phyloP scores from a whole-genome alignment of 2,888 invertebrate genomes.

The Coleophora deauratella region DNA sequence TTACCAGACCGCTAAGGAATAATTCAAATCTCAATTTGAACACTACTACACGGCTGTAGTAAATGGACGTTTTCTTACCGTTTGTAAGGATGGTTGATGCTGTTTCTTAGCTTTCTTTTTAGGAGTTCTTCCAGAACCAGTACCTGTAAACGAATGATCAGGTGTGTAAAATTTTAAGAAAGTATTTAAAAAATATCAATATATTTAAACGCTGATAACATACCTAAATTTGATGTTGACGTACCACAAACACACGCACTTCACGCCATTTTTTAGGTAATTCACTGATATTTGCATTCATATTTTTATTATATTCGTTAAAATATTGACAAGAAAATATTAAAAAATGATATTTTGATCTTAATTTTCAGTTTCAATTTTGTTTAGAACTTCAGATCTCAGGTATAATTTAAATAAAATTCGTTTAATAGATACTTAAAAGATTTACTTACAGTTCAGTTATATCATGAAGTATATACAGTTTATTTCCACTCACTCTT shows the following conservation, averaged over 20 bases:
- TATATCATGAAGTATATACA: conserved; percentile 70
- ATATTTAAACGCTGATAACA: no score
- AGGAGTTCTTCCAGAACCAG: conserved; percentile 49
- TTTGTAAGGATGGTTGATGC: conserved; percentile 50
- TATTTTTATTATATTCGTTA: no score
- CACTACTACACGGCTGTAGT: no score
- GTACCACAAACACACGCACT: conserved; percentile 1
- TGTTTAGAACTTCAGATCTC: conserved; percentile 58
- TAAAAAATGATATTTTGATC: no score
- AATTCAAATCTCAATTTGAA: no score
- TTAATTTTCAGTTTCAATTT: no score
- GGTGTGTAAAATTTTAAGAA: no score
- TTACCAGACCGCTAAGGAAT: no score
- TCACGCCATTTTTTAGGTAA: neutral
- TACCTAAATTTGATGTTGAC: neutral
- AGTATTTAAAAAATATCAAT: no score
- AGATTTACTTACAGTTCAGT: conserved; percentile 67
- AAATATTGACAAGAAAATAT: no score
- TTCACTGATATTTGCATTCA: conserved; percentile 8
- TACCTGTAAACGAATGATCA: conserved; percentile 15
- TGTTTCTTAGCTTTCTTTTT: conserved; percentile 65
- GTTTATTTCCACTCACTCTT: conserved; percentile 66
- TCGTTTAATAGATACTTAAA: conserved; percentile 64
- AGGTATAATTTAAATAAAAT: conserved; percentile 57
- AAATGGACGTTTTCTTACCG: no score